Percentiles rank a stretch among this genome's conserved stretches.
phyloP scores from a whole-genome alignment of 1,140 invertebrate genomes.

The Pachypeltis micranthus region DNA sequence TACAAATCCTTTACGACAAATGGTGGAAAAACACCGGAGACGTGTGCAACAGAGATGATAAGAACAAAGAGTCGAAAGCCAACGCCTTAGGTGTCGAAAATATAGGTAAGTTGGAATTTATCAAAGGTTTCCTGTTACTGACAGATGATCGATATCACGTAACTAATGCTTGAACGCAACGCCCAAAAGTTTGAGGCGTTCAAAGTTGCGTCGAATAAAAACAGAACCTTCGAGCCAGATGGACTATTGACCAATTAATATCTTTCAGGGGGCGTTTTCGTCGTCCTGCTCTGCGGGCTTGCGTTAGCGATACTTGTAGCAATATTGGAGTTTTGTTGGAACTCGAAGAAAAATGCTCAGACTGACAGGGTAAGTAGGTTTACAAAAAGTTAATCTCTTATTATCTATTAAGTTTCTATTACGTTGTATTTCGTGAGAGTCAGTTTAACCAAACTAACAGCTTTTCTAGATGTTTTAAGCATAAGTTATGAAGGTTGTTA shows the following conservation, averaged over 20 bases:
- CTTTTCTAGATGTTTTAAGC: too few species aligned
- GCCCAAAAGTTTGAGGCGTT: too few species aligned
- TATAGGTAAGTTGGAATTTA: slow-evolving; percentile 44
- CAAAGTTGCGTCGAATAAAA: too few species aligned
- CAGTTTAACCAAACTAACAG: too few species aligned
- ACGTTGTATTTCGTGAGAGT: too few species aligned
- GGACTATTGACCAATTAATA: neutral
- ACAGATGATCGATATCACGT: too few species aligned
- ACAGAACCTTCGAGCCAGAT: too few species aligned
- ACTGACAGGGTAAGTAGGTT: slow-evolving; percentile 47
- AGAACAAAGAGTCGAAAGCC: slow-evolving; percentile 59
- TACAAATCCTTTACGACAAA: slow-evolving; percentile 56
- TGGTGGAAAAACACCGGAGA: slow-evolving; percentile 62
- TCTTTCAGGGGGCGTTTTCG: slow-evolving; percentile 71
- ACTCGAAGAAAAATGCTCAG: slow-evolving; percentile 54
- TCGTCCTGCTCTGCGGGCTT: slow-evolving; percentile 69
- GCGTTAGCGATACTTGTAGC: slow-evolving; percentile 60
- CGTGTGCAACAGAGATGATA: slow-evolving; percentile 49
- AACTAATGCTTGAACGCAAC: neutral
- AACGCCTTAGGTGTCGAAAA: slow-evolving; percentile 77
- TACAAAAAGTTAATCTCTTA: too few species aligned
- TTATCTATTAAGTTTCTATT: neutral
- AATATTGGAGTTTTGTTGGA: slow-evolving; percentile 72
- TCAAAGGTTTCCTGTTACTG: neutral
- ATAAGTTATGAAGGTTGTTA: too few species aligned